Evolutionary conservation across 2,113 vertebrate species (phyloP).

Genomic region (Craseonycteris thonglongyai): DNA sequence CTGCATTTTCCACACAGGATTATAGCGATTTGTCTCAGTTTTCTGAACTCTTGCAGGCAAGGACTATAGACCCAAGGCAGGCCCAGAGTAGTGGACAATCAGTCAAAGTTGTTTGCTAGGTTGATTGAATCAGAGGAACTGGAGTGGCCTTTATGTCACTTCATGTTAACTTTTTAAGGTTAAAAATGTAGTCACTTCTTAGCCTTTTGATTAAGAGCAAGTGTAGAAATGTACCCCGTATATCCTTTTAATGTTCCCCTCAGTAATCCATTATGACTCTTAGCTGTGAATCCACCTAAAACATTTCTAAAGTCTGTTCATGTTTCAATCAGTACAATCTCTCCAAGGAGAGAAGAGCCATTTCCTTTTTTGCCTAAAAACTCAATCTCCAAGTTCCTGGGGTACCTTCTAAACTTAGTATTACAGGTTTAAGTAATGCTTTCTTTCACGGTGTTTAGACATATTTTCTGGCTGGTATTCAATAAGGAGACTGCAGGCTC

Average conservation of each 20-base stretch:
- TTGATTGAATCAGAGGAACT: neutral
- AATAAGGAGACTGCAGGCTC: neutral
- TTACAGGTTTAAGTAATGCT: neutral
- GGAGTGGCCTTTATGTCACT: neutral
- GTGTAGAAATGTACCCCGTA: neutral
- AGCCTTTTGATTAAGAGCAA: no score
- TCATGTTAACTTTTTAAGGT: neutral
- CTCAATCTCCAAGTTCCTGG: neutral
- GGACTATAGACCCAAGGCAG: neutral
- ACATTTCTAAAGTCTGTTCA: neutral
- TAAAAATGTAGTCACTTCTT: no score
- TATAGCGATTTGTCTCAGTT: neutral
- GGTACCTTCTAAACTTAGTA: neutral
- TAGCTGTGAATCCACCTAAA: neutral
- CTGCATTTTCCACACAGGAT: neutral
- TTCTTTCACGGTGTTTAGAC: neutral
- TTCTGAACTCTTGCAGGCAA: neutral
- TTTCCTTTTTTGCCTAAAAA: constrained; percentile 32
- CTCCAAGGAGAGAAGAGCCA: neutral
- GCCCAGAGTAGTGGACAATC: neutral
- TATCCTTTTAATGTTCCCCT: neutral
- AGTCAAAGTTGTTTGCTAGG: neutral
- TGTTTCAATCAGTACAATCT: neutral
- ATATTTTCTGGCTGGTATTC: neutral
- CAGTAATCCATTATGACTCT: neutral